These are phyloP conservation scores for Chalcis sispes DNA, from an alignment of 2,888 invertebrate species.

Conservation along the genomic window DNA sequence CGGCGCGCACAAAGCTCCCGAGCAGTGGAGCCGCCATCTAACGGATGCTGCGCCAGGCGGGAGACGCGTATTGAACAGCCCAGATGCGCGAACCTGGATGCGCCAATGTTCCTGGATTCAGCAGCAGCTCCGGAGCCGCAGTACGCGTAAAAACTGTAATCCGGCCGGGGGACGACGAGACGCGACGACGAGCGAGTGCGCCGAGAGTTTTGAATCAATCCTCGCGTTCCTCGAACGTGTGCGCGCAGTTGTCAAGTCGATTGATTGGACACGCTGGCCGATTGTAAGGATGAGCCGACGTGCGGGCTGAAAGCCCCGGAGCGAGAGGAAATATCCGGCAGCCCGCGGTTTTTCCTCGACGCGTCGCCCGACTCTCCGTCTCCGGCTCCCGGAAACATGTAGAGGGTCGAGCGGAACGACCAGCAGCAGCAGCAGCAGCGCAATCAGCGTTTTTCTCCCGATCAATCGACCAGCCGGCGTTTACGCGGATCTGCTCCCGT, in stretches of 20 bases:
- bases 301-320: conserved; percentile 12
- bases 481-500: background rate
- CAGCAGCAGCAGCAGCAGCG: background rate
- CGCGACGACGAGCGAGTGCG: conserved; percentile 30
- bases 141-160: conserved; percentile 72
- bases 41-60: conserved; percentile 70
- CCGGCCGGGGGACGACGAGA: conserved; percentile 62
- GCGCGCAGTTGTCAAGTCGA: too few species aligned
- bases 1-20: background rate
- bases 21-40: conserved; percentile 70
- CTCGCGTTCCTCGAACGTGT: too few species aligned
- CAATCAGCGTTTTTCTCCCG: background rate
- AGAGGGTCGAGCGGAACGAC: conserved; percentile 2
- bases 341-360: conserved; percentile 9
- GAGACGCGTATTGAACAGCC: conserved; percentile 74
- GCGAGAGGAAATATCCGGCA: conserved; percentile 7
- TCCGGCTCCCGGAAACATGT: conserved; percentile 40
- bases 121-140: conserved; percentile 69
- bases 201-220: conserved; percentile 22
- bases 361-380: background rate
- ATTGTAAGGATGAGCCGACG: background rate
- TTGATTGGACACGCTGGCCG: background rate
- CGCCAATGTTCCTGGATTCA: conserved; percentile 72
- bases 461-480: background rate
- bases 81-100: conserved; percentile 74